Evolutionary conservation across 2,797 vertebrate species (phyloP), one percentile per base, ranked within the genome.

Genomic region (Semaprochilodus insignis): DNA sequence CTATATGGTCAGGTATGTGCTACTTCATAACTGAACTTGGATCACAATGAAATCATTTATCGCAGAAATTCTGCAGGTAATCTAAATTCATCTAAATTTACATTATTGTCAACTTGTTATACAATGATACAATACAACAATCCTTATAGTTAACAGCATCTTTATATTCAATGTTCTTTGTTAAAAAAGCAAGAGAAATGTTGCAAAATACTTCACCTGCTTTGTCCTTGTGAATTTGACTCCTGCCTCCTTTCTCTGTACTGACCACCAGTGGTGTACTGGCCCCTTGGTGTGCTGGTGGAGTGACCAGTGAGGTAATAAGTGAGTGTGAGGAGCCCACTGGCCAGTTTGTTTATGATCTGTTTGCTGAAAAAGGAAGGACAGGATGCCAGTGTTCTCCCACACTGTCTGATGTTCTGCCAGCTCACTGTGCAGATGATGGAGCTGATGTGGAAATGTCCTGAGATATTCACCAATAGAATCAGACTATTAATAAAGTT

Each of bases 361-460:
- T 55, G 52, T 48, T 67, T 71, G 70, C 63, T 74, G 40, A 83
- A 60, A 48, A 19, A 81, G 73, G 54, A 78, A 79, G 88, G 89
- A 91, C 89, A 90, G 92, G 87, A 93, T 90, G 89, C 84, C 84
- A 83, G 86, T 90, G 91, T 94, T 90, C 93, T 85, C 40, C 80
- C 72, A 77, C 78, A 83, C 48, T 74, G 15, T 55, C 89, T 85
- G 78, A 59, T 52, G 82, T 67, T 62, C 57, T 87, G 83, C 86
- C 87, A 91, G 86, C 86, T 86, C 84, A 77, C 70, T 55, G 80
- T 76, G 82, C 78, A 65, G 84, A 80, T 82, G 25, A 75, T 51
- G 11, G 83, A 89, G 88, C 88, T 31, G 87, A 91, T 89, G 91
- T 90, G 89, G 88, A 88, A 86, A 75, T 51, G 70, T 81, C 82